A percentile compares a stretch with the other conserved stretches of the same genome.
phyloP scores from a whole-genome alignment of 2,888 invertebrate species.

The Limnephilus rhombicus region DNA sequence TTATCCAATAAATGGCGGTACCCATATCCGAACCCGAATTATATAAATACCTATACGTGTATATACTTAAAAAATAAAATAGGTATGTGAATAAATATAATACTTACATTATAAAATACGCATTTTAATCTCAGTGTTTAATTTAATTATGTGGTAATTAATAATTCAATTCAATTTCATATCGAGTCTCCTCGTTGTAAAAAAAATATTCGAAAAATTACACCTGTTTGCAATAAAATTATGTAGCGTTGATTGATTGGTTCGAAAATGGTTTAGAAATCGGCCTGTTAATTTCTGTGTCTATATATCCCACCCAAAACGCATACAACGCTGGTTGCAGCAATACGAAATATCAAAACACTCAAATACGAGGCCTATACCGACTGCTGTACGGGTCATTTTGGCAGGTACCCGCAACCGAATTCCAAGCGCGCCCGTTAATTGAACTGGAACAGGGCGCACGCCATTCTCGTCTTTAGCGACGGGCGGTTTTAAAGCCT shows the following conservation, averaged over 20 bases:
- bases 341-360: neutral
- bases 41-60: too few relatives aligned
- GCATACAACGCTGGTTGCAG: slow-evolving; percentile 41
- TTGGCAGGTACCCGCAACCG: slow-evolving; percentile 34
- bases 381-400: slow-evolving; percentile 42
- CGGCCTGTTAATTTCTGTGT: slow-evolving; percentile 9
- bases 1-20: too few relatives aligned
- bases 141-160: too few relatives aligned
- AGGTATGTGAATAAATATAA: neutral
- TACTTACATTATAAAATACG: neutral
- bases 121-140: neutral
- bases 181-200: too few relatives aligned
- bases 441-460: neutral
- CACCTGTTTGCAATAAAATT: too few relatives aligned
- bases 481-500: slow-evolving; percentile 18
- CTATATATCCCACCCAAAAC: slow-evolving; percentile 48
- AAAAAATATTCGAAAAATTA: too few relatives aligned
- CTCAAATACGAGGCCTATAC: slow-evolving; percentile 40
- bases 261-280: neutral
- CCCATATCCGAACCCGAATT: too few relatives aligned
- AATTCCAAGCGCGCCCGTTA: slow-evolving; percentile 38
- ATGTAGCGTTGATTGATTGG: neutral
- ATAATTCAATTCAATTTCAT: too few relatives aligned
- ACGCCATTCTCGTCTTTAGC: slow-evolving; percentile 47
- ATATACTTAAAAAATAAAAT: too few relatives aligned